Percentiles rank a stretch among this genome's conserved stretches.
Evolutionary conservation across 2,113 vertebrate species (phyloP).

Genomic region (Nycticebus coucang): DNA sequence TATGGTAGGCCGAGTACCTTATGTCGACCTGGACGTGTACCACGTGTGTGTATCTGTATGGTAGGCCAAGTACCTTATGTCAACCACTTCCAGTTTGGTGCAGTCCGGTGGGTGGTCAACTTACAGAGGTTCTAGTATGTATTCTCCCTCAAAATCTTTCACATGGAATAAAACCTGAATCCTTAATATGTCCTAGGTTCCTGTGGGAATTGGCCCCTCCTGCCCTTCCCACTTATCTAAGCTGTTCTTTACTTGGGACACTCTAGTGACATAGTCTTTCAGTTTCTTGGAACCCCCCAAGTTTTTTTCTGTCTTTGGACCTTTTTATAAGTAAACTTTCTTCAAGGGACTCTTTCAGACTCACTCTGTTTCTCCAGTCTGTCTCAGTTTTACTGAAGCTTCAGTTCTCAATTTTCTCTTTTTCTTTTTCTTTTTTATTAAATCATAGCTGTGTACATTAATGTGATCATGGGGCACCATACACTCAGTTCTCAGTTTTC

Average conservation of each 20-base stretch:
- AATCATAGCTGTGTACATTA: no score
- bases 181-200: neutral
- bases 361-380: neutral
- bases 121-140: no score
- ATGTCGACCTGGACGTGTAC: no score
- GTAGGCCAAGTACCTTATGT: no score
- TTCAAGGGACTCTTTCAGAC: neutral
- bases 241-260: neutral
- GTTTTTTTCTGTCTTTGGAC: neutral
- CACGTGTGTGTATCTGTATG: no score
- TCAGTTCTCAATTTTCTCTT: neutral
- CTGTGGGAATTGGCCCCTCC: neutral
- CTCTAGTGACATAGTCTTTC: neutral
- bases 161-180: neutral
- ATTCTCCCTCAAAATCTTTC: neutral
- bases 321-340: neutral
- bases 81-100: no score
- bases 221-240: neutral
- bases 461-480: no score
- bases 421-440: neutral
- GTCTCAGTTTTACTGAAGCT: constrained; percentile 19
- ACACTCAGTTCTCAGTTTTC: neutral
- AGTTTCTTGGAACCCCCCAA: neutral
- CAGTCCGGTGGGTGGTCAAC: no score
- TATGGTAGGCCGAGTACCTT: no score